Evolutionary conservation across 64 coral and sea anemone genomes (phyloP), one percentile per base, ranked within the genome.

Genomic region (Platygyra sinensis): DNA sequence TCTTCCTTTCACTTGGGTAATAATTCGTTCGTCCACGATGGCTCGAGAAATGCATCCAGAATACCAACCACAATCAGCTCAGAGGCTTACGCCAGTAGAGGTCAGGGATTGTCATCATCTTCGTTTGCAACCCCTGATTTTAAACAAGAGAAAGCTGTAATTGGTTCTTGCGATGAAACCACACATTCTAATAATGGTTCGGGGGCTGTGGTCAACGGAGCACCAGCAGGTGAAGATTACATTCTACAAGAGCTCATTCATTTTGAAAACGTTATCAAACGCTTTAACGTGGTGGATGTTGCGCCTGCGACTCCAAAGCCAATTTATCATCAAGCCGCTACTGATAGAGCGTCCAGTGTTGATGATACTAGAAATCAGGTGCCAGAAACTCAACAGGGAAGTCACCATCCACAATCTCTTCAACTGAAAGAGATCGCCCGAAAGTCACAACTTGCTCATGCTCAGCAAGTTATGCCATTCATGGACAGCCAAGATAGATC

Each of bases 121-220:
- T 50, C 87, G 50, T 86, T 85, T 77, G 73, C 87, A 60, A 76
- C 88, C 59, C 24, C 83, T 5, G 95, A 97, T 89, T 94, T 97
- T 52, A 97, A 97, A 60, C 95, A 94, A 72, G 95, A 97, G 83
- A 90, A 81, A 39, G 82, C 75, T 75, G 87, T 88, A 76, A 60
- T 86, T 87, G 91, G 87, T 75, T 94, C 95, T 30, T 97, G 95
- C 52, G 92, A 97, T 30, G 92, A 88, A 60, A 14, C 81, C 22
- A 71, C 81, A 51, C 62, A 71, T 85, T 51, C 81, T n/a, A 71
- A 71, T 12, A 72, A 50, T 67, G 63, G 60, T 24, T 3, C 81
- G 49, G 81, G 63, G 38, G 25, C 81, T 52, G 38, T 85, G 11
- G 81, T 42, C 24, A 85, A 85, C 42, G 81, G 79, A 18, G 62